Evolutionary conservation across 2,797 vertebrate species (phyloP).

Genomic region (Pachyuromys duprasi): DNA sequence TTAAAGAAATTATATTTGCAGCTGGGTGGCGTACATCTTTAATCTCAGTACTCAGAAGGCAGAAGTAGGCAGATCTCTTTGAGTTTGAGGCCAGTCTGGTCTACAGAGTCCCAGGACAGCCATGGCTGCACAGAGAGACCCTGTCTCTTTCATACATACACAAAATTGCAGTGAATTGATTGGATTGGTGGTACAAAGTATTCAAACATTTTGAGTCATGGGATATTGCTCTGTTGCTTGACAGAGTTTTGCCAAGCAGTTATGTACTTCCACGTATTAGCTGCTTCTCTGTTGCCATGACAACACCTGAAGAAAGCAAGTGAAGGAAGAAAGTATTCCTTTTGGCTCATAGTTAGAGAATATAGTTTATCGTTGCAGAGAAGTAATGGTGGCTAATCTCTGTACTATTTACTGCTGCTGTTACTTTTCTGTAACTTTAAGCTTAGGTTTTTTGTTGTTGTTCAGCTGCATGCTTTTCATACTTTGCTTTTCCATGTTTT

Average conservation of each 20-base stretch:
- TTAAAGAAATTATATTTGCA: background rate
- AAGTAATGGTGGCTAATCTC: background rate
- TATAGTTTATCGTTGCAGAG: background rate
- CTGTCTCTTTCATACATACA: no score
- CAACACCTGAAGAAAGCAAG: background rate
- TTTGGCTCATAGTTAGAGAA: background rate
- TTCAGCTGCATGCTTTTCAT: background rate
- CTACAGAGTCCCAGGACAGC: no score
- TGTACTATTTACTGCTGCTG: background rate
- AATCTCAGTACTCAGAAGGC: no score
- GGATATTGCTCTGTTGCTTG: background rate
- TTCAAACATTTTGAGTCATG: background rate
- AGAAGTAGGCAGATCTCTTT: no score
- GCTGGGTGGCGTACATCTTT: no score
- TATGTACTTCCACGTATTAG: background rate
- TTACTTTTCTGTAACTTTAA: background rate
- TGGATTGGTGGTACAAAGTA: slow-evolving; percentile 12
- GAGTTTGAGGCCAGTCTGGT: no score
- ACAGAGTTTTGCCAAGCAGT: slow-evolving; percentile 11
- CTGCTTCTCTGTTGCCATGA: background rate
- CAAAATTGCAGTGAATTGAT: background rate
- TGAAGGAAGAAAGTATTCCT: background rate
- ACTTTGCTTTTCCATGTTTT: background rate
- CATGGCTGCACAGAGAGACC: no score
- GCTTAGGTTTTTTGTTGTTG: background rate